These are phyloP conservation scores for Edolisoma coerulescens DNA, from an alignment of 2,113 vertebrate species.

Conservation along the genomic window DNA sequence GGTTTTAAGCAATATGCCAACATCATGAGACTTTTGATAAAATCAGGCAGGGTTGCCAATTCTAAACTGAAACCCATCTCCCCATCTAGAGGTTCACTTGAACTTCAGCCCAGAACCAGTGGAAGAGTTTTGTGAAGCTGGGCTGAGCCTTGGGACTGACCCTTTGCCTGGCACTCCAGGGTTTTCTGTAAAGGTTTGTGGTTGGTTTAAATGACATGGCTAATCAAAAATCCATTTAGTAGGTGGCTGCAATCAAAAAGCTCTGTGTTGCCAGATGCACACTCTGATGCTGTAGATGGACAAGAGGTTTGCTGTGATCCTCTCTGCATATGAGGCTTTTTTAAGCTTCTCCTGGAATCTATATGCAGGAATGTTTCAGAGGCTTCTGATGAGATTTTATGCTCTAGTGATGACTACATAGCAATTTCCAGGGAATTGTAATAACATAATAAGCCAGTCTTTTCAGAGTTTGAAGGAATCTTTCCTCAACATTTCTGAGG, in stretches of 20 bases:
- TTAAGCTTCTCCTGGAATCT: neutral
- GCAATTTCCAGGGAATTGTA: constrained; percentile 58
- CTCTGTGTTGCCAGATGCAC: neutral
- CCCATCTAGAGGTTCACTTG: constrained; percentile 14
- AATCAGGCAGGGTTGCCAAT: neutral
- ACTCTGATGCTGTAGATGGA: neutral
- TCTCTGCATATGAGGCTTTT: neutral
- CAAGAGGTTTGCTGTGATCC: neutral
- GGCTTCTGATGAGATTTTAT: constrained; percentile 29
- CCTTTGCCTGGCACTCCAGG: neutral
- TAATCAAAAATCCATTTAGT: constrained; percentile 8
- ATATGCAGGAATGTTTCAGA: neutral
- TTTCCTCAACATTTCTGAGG: constrained; percentile 43
- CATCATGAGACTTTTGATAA: neutral
- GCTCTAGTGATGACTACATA: constrained; percentile 7
- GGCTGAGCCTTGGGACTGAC: constrained; percentile 9
- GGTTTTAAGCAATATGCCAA: neutral
- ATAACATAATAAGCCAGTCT: constrained; percentile 23
- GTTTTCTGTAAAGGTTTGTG: neutral
- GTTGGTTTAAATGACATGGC: neutral
- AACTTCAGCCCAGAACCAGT: constrained; percentile 31
- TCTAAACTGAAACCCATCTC: constrained; percentile 36
- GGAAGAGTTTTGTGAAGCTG: neutral
- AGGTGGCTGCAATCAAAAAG: neutral
- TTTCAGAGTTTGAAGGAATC: constrained; percentile 1